These are phyloP conservation scores for Pseudoatta argentina DNA, from an alignment of 1,140 invertebrate genomes.

Conservation along the genomic window DNA sequence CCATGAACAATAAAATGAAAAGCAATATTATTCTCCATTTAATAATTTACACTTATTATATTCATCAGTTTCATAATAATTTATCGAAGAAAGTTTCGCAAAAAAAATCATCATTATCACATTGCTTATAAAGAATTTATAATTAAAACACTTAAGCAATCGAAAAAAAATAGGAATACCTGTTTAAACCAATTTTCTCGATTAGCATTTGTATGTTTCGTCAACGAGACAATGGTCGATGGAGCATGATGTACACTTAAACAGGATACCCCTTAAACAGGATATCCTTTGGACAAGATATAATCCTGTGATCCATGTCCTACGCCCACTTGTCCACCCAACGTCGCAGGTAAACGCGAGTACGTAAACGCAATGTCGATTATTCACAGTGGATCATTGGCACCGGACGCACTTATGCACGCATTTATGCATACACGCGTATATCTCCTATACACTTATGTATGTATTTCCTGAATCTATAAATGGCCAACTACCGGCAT, in stretches of 20 bases:
- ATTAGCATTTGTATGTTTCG: conserved; percentile 17
- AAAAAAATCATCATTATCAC: neutral
- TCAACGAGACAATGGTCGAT: conserved; percentile 39
- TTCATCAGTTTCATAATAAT: conserved; percentile 28
- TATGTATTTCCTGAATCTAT: conserved; percentile 22
- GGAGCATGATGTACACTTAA: conserved; percentile 28
- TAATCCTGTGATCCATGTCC: conserved; percentile 67
- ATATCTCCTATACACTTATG: conserved; percentile 1
- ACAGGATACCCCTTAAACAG: conserved; percentile 39
- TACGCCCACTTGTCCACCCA: conserved; percentile 71
- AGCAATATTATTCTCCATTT: conserved; percentile 33
- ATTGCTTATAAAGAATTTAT: neutral
- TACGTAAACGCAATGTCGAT: conserved; percentile 66
- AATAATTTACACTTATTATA: conserved; percentile 39
- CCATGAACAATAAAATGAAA: conserved; percentile 47
- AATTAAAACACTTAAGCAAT: conserved; percentile 4
- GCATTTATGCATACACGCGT: conserved; percentile 35
- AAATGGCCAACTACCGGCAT: neutral
- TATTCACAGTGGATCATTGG: conserved; percentile 71
- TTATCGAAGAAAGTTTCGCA: neutral
- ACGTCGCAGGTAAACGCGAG: conserved; percentile 65
- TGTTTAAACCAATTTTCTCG: neutral
- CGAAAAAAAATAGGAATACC: neutral
- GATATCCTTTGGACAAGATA: conserved; percentile 59
- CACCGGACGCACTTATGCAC: conserved; percentile 34